phyloP scores from a whole-genome alignment of 2,888 invertebrate genomes.

The Mythimna lalbum region DNA sequence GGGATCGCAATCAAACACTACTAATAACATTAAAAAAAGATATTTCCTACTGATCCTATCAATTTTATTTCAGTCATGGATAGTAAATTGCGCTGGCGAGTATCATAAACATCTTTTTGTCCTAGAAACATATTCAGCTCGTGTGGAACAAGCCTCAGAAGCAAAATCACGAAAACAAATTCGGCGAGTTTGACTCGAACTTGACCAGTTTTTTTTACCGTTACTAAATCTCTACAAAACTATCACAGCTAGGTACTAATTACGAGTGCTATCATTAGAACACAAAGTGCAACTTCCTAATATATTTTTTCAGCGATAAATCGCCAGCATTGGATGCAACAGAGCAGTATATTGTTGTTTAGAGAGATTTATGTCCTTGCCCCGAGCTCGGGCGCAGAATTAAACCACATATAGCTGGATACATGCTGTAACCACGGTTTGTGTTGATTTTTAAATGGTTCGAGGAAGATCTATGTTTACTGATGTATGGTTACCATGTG shows the following conservation, averaged over 20 bases:
- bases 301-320: slow-evolving; percentile 57
- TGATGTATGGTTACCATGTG: background rate
- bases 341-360: slow-evolving; percentile 71
- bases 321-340: slow-evolving; percentile 57
- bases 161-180: too few species aligned
- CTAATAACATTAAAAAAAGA: too few species aligned
- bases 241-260: background rate
- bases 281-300: slow-evolving; percentile 31
- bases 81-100: too few species aligned
- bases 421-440: slow-evolving; percentile 17
- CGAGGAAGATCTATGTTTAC: slow-evolving; percentile 21
- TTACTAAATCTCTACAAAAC: background rate
- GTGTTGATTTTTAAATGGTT: slow-evolving; percentile 35
- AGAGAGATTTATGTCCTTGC: slow-evolving; percentile 68
- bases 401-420: slow-evolving; percentile 60
- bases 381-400: slow-evolving; percentile 65
- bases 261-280: slow-evolving; percentile 6
- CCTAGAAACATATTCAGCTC: too few species aligned
- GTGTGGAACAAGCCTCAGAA: too few species aligned
- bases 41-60: too few species aligned
- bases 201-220: too few species aligned
- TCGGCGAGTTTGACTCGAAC: too few species aligned
- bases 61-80: too few species aligned
- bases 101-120: too few species aligned
- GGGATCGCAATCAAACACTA: too few species aligned